Conservation (phyloP, 2,888 invertebrate species). For the Troglohyphantes excavatus region DNA sequence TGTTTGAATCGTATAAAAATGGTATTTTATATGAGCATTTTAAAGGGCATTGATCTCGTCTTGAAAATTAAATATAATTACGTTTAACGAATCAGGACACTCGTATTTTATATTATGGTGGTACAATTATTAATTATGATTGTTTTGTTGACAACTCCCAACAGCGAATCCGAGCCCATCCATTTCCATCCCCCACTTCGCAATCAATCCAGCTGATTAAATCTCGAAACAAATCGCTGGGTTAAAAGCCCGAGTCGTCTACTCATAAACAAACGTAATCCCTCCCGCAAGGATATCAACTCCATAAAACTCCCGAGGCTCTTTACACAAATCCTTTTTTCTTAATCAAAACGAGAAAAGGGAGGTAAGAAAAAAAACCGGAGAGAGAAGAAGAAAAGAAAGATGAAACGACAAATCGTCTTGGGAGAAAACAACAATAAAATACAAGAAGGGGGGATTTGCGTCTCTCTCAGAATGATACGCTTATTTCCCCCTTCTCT, state of each 20-base stretch:
- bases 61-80: too few relatives aligned
- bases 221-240: background rate
- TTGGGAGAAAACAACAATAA: conserved; percentile 7
- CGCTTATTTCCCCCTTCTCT: too few relatives aligned
- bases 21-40: too few relatives aligned
- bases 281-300: conserved; percentile 6
- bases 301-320: conserved; percentile 6
- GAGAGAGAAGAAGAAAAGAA: background rate
- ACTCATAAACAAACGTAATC: background rate
- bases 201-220: background rate
- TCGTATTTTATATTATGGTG: too few relatives aligned
- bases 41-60: too few relatives aligned
- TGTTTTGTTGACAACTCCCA: too few relatives aligned
- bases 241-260: background rate
- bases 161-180: too few relatives aligned
- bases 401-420: conserved; percentile 29
- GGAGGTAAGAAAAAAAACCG: background rate
- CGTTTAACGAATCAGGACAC: too few relatives aligned
- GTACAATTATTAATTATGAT: too few relatives aligned
- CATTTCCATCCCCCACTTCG: too few relatives aligned
- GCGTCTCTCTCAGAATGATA: conserved; percentile 58
- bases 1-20: too few relatives aligned
- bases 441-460: conserved; percentile 52
- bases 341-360: conserved; percentile 17
- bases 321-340: background rate